These are phyloP conservation scores for Germaria angustata DNA, from an alignment of 2,888 invertebrate species.

Conservation along the genomic window DNA sequence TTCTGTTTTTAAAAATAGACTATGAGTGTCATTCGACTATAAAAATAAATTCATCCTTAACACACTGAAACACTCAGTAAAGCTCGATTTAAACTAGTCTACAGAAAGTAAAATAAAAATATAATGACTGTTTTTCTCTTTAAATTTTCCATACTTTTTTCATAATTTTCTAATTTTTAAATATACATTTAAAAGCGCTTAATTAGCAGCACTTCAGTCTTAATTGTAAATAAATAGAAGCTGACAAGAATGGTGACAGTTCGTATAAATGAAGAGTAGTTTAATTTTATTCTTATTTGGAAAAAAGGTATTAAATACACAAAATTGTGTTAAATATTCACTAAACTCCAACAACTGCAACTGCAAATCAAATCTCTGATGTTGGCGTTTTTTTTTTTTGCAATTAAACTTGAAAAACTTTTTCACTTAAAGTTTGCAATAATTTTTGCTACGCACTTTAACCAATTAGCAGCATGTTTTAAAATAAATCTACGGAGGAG, in stretches of 20 bases:
- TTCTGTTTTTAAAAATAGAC: no score
- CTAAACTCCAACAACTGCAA: background rate
- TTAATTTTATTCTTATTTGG: background rate
- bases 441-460: background rate
- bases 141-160: no score
- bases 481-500: background rate
- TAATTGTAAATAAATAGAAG: background rate
- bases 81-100: no score
- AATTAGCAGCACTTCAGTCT: background rate
- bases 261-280: background rate
- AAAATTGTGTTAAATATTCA: constrained; percentile 19
- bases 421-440: background rate
- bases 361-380: background rate
- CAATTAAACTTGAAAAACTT: constrained; percentile 14
- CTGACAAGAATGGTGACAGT: background rate
- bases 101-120: no score
- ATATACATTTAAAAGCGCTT: background rate
- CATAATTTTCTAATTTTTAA: no score
- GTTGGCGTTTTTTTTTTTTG: background rate
- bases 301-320: background rate
- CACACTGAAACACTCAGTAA: no score
- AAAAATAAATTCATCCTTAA: no score
- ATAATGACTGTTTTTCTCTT: no score
- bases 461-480: background rate
- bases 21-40: no score